Conservation (phyloP, 2,113 vertebrate species). For the Arizona elegans region DNA sequence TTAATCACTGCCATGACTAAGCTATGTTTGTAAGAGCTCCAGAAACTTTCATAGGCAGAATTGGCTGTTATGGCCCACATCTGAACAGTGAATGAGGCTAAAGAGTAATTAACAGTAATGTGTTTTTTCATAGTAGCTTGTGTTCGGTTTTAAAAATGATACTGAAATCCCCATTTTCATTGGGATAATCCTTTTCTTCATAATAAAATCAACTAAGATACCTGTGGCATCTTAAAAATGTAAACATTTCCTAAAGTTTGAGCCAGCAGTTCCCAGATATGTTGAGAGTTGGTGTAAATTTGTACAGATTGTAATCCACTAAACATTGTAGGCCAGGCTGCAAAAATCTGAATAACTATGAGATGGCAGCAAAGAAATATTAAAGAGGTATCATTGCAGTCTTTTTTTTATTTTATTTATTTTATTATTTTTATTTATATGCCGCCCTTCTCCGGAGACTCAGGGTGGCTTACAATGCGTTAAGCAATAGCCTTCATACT, state of each 20-base stretch:
- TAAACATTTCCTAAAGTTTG: not conserved
- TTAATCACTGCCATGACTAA: not conserved
- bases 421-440: too few relatives aligned
- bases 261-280: not conserved
- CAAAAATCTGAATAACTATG: not conserved
- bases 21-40: not conserved
- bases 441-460: too few relatives aligned
- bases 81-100: not conserved
- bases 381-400: not conserved
- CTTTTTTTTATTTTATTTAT: too few relatives aligned
- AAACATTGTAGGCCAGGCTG: not conserved
- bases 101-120: not conserved
- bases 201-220: not conserved
- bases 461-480: too few relatives aligned
- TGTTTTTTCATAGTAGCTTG: not conserved
- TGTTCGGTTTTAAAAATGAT: not conserved
- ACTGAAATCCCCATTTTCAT: not conserved
- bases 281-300: not conserved
- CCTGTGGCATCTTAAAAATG: not conserved
- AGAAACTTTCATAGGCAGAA: slow-evolving; percentile 15
- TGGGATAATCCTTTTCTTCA: not conserved
- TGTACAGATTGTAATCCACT: not conserved
- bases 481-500: too few relatives aligned
- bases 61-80: not conserved
- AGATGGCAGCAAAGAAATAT: not conserved